Conservation (phyloP, 1,140 invertebrate genomes). For the Agrypnia vestita region DNA sequence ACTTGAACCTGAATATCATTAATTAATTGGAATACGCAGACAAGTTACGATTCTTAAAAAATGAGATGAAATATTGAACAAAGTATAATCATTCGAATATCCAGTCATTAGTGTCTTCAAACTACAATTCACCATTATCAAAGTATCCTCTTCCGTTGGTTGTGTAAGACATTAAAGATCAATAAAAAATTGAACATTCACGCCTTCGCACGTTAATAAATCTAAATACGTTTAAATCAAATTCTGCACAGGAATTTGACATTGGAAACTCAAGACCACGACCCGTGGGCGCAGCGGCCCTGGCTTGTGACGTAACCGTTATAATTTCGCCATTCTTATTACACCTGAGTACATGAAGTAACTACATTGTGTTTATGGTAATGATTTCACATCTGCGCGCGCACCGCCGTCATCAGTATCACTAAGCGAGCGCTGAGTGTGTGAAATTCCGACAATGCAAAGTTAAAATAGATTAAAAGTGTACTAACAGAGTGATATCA, state of each 20-base stretch:
- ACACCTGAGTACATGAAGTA: conserved; percentile 46
- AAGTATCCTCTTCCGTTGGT: neutral
- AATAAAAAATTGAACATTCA: neutral
- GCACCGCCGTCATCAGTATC: conserved; percentile 33
- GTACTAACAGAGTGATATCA: too few relatives aligned
- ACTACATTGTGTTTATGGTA: conserved; percentile 57
- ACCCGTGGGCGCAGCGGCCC: conserved; percentile 28
- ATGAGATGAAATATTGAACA: too few relatives aligned
- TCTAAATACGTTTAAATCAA: too few relatives aligned
- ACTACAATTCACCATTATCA: too few relatives aligned
- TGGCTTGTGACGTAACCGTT: conserved; percentile 54
- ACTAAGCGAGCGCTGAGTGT: conserved; percentile 14
- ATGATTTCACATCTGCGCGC: conserved; percentile 50
- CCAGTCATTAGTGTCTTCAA: too few relatives aligned
- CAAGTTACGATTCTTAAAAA: too few relatives aligned
- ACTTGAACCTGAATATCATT: too few relatives aligned
- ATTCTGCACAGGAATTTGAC: conserved; percentile 9
- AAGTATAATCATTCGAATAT: too few relatives aligned
- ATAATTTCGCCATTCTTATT: conserved; percentile 54
- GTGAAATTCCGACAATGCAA: conserved; percentile 8
- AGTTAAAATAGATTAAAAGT: too few relatives aligned
- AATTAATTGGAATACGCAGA: too few relatives aligned
- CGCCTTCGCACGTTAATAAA: neutral
- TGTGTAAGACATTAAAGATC: neutral
- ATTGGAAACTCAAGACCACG: conserved; percentile 7